Evolutionary conservation across 2,888 invertebrate genomes (phyloP).

Genomic region (Hemithea aestivaria): DNA sequence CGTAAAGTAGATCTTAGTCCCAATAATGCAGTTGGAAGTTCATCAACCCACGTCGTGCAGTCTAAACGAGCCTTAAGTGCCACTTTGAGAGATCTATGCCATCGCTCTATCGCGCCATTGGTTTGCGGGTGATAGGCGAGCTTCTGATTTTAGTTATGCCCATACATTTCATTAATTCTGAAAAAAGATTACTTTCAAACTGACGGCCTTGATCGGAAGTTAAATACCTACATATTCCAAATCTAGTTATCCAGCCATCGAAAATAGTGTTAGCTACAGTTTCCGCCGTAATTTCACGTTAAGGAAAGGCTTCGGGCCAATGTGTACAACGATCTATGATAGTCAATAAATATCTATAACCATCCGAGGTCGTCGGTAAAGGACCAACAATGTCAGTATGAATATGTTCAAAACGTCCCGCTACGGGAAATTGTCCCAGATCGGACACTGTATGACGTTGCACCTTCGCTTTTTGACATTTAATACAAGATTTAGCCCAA

Average conservation of each 20-base stretch:
- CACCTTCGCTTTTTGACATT: conserved; percentile 12
- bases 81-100: too few species aligned
- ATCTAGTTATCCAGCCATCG: conserved; percentile 24
- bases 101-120: too few species aligned
- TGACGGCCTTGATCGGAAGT: conserved; percentile 26
- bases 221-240: conserved; percentile 22
- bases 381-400: conserved; percentile 6
- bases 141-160: too few species aligned
- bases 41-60: too few species aligned
- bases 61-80: too few species aligned
- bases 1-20: too few species aligned
- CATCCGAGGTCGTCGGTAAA: conserved; percentile 1
- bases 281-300: conserved; percentile 26
- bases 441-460: conserved; percentile 2
- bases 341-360: conserved; percentile 1
- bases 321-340: conserved; percentile 4
- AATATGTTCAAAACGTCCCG: conserved; percentile 6
- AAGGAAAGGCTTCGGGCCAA: conserved; percentile 1
- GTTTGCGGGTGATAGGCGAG: too few species aligned
- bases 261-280: conserved; percentile 31
- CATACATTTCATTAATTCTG: too few species aligned
- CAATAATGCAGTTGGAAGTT: too few species aligned
- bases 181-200: conserved; percentile 19
- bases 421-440: background rate
- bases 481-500: conserved; percentile 14